Conservation (phyloP, 2,797 vertebrate genomes). For the Aldrovandia affinis region DNA sequence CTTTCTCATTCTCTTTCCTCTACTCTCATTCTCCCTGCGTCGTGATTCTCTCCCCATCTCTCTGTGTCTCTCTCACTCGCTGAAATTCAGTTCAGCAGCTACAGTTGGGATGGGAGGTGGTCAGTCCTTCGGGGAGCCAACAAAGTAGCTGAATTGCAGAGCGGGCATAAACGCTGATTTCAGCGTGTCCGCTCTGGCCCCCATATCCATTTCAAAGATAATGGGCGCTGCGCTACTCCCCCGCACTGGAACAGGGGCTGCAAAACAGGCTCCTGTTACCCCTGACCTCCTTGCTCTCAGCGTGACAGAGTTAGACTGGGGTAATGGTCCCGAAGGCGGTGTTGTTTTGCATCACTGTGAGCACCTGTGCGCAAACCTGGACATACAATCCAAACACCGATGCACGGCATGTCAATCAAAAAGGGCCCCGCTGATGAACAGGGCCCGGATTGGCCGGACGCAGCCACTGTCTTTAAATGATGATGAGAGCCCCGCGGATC, state of each 20-base stretch:
- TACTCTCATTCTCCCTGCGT: conserved; percentile 21
- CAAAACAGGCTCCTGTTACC: conserved; percentile 10
- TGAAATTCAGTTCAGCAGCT: background rate
- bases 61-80: background rate
- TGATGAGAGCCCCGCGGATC: background rate
- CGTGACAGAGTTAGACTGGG: background rate
- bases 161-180: background rate
- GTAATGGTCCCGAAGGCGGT: background rate
- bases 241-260: background rate
- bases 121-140: background rate
- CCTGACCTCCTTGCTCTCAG: background rate
- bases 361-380: background rate
- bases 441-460: background rate
- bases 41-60: background rate
- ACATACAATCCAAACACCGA: background rate
- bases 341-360: background rate
- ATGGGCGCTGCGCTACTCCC: background rate
- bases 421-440: background rate
- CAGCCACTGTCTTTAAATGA: background rate
- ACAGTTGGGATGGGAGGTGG: background rate
- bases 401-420: background rate
- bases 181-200: background rate
- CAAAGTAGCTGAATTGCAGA: background rate
- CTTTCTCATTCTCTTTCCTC: background rate
- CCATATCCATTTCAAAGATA: background rate